Conservation (phyloP, 2,888 invertebrate genomes). For the Vannuccia rotundouncinata region DNA sequence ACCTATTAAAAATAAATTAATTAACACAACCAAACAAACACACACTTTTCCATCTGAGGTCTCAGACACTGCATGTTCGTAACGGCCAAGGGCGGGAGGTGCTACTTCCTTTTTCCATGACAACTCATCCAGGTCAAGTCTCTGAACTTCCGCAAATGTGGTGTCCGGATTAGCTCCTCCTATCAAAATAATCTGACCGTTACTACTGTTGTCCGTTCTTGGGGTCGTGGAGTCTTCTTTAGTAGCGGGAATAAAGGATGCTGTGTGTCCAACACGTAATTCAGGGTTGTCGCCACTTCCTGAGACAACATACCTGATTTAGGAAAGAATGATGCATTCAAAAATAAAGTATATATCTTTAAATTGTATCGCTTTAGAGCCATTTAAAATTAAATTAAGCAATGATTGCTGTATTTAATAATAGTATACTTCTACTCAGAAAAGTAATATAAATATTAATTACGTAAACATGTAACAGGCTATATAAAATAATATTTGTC, state of each 20-base stretch:
- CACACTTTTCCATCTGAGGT: slow-evolving; percentile 44
- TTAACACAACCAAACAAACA: slow-evolving; percentile 25
- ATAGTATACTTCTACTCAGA: no score
- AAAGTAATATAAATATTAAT: no score
- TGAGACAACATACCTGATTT: slow-evolving; percentile 50
- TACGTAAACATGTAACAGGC: no score
- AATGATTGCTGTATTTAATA: no score
- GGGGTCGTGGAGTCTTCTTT: background rate
- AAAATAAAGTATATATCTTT: no score
- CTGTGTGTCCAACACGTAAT: slow-evolving; percentile 54
- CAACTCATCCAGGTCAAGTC: slow-evolving; percentile 50
- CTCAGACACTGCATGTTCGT: slow-evolving; percentile 53
- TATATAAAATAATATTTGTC: no score
- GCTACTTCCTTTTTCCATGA: slow-evolving; percentile 50
- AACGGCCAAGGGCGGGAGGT: slow-evolving; percentile 45
- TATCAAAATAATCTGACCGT: slow-evolving; percentile 51
- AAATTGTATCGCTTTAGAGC: no score
- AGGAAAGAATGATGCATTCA: no score
- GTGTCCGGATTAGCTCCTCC: slow-evolving; percentile 56
- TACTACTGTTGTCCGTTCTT: slow-evolving; percentile 42
- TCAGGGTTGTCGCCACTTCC: slow-evolving; percentile 51
- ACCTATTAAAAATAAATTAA: no score
- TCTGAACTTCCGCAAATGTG: slow-evolving; percentile 49
- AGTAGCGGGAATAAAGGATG: slow-evolving; percentile 42
- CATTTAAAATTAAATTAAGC: no score